phyloP scores from a whole-genome alignment of 2,113 vertebrate species.

The Melospiza melodia region DNA sequence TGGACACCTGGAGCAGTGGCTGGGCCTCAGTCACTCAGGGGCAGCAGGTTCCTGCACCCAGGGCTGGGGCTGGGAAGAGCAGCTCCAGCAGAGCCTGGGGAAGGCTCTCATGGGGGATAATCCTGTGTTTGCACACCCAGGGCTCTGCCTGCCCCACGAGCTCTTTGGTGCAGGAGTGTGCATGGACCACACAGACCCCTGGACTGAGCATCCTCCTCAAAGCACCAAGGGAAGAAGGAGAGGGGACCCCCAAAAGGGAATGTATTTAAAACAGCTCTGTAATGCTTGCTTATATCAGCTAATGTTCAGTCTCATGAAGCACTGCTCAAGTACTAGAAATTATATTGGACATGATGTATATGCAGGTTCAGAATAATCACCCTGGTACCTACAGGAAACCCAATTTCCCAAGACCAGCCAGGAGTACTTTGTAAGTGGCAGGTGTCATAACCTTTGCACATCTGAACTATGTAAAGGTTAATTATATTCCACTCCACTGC shows the following conservation, averaged over 20 bases:
- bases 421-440: not conserved
- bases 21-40: not conserved
- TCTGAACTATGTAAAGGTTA: conserved; percentile 21
- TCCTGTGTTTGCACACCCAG: not conserved
- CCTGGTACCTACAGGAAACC: not conserved
- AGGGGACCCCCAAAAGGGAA: not conserved
- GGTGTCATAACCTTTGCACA: not conserved
- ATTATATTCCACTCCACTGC: not conserved
- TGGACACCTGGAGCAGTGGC: not conserved
- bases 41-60: not conserved
- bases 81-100: not conserved
- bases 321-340: not conserved
- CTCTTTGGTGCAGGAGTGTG: accelerated
- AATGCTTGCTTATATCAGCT: not conserved
- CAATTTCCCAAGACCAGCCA: not conserved
- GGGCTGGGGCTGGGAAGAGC: not conserved
- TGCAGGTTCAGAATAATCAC: not conserved
- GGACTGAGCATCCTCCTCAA: not conserved
- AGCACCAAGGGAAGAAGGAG: not conserved
- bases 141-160: not conserved
- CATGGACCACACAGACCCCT: not conserved
- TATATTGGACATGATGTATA: not conserved
- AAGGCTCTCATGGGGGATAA: accelerated
- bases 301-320: not conserved
- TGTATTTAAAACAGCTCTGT: not conserved